Conservation (phyloP, 2,797 vertebrate species). For the Clarias fuscus region DNA sequence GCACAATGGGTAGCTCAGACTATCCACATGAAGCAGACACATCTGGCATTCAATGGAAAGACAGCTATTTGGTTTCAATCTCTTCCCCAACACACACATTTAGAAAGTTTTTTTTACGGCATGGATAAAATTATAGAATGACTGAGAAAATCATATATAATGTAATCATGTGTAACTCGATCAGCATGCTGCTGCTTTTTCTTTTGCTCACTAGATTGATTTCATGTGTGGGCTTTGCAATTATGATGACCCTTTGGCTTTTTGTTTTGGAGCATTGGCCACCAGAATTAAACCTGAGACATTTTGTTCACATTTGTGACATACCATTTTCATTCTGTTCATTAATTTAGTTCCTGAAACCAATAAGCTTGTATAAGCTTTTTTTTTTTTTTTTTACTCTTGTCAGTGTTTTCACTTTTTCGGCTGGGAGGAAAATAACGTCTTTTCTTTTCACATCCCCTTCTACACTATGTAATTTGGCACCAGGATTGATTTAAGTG, state of each 20-base stretch:
- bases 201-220: not conserved
- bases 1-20: not conserved
- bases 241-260: not conserved
- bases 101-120: not conserved
- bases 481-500: not conserved
- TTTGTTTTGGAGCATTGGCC: conserved; percentile 18
- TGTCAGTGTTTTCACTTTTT: conserved; percentile 6
- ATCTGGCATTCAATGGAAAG: conserved; percentile 16
- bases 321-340: not conserved
- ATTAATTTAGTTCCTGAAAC: not conserved
- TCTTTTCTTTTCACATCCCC: not conserved
- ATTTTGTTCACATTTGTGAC: not conserved
- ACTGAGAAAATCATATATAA: not conserved
- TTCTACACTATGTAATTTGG: not conserved
- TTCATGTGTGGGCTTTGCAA: not conserved
- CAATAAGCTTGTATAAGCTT: not conserved
- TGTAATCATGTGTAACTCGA: not conserved
- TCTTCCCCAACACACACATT: not conserved
- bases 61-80: not conserved
- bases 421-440: not conserved
- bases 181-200: too few species aligned
- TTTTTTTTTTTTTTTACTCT: conserved; percentile 14
- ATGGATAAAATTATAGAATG: not conserved
- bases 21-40: conserved; percentile 9
- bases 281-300: not conserved